These are phyloP conservation scores for Pentalonia nigronervosa DNA, from an alignment of 1,140 invertebrate genomes.

Conservation along the genomic window DNA sequence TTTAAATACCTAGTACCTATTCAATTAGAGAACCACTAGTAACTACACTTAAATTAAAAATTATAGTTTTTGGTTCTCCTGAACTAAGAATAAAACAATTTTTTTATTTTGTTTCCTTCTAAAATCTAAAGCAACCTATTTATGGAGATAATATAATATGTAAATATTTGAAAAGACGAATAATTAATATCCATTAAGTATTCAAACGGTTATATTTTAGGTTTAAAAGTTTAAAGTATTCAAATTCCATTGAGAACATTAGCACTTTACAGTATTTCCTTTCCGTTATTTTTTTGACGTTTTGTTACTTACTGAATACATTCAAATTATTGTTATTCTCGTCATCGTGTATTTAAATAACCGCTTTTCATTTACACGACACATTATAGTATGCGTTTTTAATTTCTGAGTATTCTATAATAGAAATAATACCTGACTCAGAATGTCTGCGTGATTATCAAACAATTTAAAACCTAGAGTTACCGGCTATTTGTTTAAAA, in stretches of 20 bases:
- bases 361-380: background rate
- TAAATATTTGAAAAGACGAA: background rate
- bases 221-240: background rate
- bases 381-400: too few relatives aligned
- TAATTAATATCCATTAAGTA: background rate
- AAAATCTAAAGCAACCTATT: background rate
- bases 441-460: too few relatives aligned
- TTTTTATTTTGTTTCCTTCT: too few relatives aligned
- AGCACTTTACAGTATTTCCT: background rate
- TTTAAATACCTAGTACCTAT: too few relatives aligned
- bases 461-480: too few relatives aligned
- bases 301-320: background rate
- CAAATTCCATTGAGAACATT: background rate
- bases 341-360: background rate
- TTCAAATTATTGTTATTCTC: background rate
- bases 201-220: background rate
- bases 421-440: too few relatives aligned
- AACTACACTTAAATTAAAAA: too few relatives aligned
- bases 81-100: background rate
- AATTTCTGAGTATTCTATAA: too few relatives aligned
- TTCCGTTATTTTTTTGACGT: too few relatives aligned
- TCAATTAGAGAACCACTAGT: too few relatives aligned
- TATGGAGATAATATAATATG: background rate
- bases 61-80: background rate
- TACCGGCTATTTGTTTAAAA: too few relatives aligned